phyloP scores from a whole-genome alignment of 2,113 vertebrate species.

The Python bivittatus region DNA sequence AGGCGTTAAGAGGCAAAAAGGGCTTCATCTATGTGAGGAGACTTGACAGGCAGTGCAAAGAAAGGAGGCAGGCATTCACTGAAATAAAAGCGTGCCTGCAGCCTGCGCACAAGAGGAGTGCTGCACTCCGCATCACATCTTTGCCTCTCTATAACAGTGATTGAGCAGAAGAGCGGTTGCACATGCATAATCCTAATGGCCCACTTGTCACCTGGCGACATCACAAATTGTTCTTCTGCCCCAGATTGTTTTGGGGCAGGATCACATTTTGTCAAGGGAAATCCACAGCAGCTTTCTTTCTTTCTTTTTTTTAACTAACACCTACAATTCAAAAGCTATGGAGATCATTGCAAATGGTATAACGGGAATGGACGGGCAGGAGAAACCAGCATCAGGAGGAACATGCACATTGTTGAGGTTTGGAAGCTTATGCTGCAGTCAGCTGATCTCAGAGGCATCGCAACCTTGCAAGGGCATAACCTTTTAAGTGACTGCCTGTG shows the following conservation, averaged over 20 bases:
- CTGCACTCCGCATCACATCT: neutral
- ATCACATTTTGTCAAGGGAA: neutral
- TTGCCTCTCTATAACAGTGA: neutral
- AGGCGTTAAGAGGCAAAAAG: neutral
- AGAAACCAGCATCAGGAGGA: neutral
- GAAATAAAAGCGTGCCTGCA: neutral
- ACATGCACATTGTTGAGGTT: neutral
- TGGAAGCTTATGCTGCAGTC: neutral
- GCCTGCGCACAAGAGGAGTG: neutral
- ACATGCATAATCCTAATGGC: neutral
- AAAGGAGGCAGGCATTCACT: neutral
- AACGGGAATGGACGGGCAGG: neutral
- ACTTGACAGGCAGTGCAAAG: neutral
- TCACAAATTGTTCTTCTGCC: neutral
- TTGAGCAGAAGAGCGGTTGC: neutral
- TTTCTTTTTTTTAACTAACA: too few species aligned
- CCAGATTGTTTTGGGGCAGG: neutral
- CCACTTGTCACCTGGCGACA: neutral
- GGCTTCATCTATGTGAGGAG: neutral
- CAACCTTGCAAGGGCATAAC: neutral
- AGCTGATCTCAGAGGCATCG: neutral
- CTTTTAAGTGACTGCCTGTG: neutral
- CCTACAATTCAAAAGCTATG: neutral
- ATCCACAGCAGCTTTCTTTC: neutral
- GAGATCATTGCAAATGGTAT: neutral